A percentile compares a stretch with the other conserved stretches of the same genome.
Conservation (phyloP, 1,140 invertebrate species). For the Plutomurus gul region DNA sequence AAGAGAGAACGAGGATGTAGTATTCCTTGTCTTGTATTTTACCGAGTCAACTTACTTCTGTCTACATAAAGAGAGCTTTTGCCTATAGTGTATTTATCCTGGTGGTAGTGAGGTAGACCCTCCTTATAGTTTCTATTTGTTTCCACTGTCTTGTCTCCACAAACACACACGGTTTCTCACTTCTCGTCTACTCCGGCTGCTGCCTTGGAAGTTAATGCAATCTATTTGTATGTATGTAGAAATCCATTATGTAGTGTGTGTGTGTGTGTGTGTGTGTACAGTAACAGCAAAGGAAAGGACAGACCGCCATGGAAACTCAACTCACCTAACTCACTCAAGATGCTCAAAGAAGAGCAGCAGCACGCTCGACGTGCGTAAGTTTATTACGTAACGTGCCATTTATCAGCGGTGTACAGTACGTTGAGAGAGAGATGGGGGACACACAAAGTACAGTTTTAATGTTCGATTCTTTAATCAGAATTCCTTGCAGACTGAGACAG, state of each 20-base stretch:
- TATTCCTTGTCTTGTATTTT: background rate
- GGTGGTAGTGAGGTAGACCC: background rate
- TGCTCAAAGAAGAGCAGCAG: too few species aligned
- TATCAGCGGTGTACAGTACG: too few species aligned
- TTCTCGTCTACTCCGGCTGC: background rate
- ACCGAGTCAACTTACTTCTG: background rate
- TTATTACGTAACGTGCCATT: background rate
- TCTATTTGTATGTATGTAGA: background rate
- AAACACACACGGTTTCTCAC: background rate
- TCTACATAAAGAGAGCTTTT: background rate
- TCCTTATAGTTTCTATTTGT: background rate
- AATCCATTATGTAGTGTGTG: background rate
- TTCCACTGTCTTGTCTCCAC: too few species aligned
- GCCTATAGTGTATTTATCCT: background rate
- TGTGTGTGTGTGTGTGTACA: too few species aligned
- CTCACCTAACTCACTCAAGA: background rate
- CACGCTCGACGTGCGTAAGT: too few species aligned
- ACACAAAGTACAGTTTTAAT: background rate
- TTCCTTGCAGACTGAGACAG: constrained; percentile 12
- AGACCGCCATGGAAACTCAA: background rate
- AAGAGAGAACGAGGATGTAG: background rate
- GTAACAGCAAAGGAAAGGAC: background rate
- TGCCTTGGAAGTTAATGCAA: background rate
- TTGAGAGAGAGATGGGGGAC: background rate
- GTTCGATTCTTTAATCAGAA: constrained; percentile 16